Base-by-base conservation (phyloP, 2,113 vertebrate species). In the Indicator maculatus region DNA sequence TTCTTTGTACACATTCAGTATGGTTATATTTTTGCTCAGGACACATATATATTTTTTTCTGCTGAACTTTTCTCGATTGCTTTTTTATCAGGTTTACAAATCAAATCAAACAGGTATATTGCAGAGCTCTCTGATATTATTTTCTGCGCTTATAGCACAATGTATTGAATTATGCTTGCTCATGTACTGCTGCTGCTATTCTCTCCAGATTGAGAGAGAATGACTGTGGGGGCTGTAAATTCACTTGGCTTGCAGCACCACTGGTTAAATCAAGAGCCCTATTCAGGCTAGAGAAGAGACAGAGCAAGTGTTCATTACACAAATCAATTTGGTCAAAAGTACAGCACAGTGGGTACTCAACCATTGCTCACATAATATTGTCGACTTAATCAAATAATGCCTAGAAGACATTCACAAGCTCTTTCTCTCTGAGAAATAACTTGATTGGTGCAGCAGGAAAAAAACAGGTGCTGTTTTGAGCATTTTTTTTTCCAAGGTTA, bases 61-160 rank as follows among this genome's bases (percentile, higher is more conserved):
- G 88, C 94, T 97, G 96, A 98, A 98, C 96, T 98, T 98, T 98
- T 97, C 97, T 97, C 96, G 55, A 98, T 98, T 98, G 98, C 97
- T 98, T 98, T 98, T 98, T 98, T 98, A 98, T 98, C 98, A 97
- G 96, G 97, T 98, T 98, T 98, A 98, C 98, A 98, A 98, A 98
- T 98, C 98, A 98, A 98, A 98, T 98, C 97, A 98, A 98, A 97
- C 97, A 98, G 97, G 97, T 98, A 98, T 98, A 98, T 98, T 98
- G 98, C 97, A 97, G 97, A 98, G 96, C 95, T 93, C 95, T 89
- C 83, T 93, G 96, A 98, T 98, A 98, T 97, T 98, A 98, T 98
- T 98, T 97, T 98, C 96, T 90, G 95, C 18, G 89, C 96, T 96
- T 97, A 97, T 97, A 97, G 97, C 96, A 97, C 97, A 97, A 97